phyloP scores from a whole-genome alignment of 2,113 vertebrate species.

The Hypocryptadius cinnamomeus region DNA sequence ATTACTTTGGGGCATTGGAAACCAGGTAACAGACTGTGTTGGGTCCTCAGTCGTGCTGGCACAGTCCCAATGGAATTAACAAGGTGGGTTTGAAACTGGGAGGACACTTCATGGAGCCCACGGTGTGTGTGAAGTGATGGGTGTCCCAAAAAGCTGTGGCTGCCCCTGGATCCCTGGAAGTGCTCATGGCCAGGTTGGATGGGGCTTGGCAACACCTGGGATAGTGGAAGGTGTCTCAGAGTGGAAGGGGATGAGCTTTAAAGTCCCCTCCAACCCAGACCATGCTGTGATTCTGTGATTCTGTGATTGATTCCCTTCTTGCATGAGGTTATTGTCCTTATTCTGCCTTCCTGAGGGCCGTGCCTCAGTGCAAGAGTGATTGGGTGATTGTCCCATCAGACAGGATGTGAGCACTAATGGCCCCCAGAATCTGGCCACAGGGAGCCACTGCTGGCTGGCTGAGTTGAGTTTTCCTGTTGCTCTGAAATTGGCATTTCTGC shows the following conservation, averaged over 20 bases:
- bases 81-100: background rate
- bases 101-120: background rate
- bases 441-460: background rate
- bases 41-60: rapidly evolving
- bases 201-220: background rate
- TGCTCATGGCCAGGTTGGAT: background rate
- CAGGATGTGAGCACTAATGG: background rate
- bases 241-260: background rate
- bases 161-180: background rate
- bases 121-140: background rate
- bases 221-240: background rate
- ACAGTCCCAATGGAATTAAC: background rate
- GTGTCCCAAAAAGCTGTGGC: background rate
- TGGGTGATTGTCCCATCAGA: background rate
- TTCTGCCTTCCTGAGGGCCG: rapidly evolving
- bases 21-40: background rate
- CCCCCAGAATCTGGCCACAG: background rate
- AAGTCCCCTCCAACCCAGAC: background rate
- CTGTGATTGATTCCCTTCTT: background rate
- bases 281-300: background rate
- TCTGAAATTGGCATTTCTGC: background rate
- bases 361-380: background rate
- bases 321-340: background rate
- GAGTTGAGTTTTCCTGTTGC: background rate
- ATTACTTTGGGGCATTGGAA: background rate